Conservation (phyloP, 2,888 invertebrate species). For the Ormyrus rosae region DNA sequence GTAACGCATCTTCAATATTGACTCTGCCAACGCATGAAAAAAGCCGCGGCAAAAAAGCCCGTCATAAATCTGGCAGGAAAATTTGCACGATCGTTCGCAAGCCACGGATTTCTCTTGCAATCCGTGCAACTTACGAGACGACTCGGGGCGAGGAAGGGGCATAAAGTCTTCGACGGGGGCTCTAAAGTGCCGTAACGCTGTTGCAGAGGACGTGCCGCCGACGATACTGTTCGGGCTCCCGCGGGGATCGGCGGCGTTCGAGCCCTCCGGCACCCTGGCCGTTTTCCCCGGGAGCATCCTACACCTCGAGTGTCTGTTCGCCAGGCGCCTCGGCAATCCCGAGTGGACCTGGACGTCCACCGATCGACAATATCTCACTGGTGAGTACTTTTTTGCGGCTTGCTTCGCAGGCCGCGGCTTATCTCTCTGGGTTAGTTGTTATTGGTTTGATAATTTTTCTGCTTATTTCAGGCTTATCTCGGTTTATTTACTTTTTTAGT, state of each 20-base stretch:
- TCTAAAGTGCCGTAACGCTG: neutral
- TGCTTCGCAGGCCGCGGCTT: too few relatives aligned
- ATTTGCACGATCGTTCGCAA: too few relatives aligned
- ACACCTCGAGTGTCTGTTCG: conserved; percentile 89
- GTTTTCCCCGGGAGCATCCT: conserved; percentile 89
- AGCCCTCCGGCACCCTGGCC: conserved; percentile 86
- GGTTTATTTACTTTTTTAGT: neutral
- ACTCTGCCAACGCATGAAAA: too few relatives aligned
- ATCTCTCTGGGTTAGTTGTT: too few relatives aligned
- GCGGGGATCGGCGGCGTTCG: conserved; percentile 88
- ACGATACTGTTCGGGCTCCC: conserved; percentile 87
- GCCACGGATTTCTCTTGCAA: too few relatives aligned
- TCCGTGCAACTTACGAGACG: too few relatives aligned
- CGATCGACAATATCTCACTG: conserved; percentile 86
- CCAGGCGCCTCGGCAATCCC: conserved; percentile 86
- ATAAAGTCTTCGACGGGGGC: too few relatives aligned
- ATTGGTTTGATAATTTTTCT: neutral
- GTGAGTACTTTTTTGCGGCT: conserved; percentile 74
- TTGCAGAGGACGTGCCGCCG: conserved; percentile 87
- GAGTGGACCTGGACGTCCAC: conserved; percentile 94
- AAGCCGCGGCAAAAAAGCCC: too few relatives aligned
- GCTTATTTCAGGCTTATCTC: neutral
- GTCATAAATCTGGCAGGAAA: too few relatives aligned
- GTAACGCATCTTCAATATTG: too few relatives aligned
- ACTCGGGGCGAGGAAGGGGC: too few relatives aligned